Evolutionary conservation across 2,113 vertebrate genomes (phyloP).

Genomic region (Raja brachyura): DNA sequence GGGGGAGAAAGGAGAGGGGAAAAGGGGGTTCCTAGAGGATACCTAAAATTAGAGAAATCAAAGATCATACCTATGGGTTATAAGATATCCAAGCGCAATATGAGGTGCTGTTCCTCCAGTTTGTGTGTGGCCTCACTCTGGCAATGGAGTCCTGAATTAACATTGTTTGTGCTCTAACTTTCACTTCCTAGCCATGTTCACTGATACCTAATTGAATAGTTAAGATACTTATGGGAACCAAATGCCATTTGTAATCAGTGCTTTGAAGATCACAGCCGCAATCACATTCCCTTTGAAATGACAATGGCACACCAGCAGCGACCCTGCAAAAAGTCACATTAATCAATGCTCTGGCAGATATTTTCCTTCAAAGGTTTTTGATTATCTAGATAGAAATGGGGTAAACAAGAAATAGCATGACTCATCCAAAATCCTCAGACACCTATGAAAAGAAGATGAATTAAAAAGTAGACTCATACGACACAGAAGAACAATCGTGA

Average conservation of each 20-base stretch:
- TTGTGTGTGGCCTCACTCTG: too few species aligned
- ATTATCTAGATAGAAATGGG: not conserved
- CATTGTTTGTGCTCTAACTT: not conserved
- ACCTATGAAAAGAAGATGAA: not conserved
- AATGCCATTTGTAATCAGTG: not conserved
- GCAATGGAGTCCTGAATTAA: not conserved
- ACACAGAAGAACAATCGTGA: not conserved
- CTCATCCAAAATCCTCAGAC: not conserved
- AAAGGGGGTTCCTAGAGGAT: too few species aligned
- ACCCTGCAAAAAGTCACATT: not conserved
- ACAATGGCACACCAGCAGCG: not conserved
- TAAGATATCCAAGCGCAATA: too few species aligned
- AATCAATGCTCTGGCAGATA: not conserved
- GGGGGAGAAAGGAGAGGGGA: too few species aligned
- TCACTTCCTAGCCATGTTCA: not conserved
- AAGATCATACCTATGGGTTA: too few species aligned
- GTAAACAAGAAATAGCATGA: not conserved
- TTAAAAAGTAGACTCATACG: not conserved
- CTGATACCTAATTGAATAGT: not conserved
- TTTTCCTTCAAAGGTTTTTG: not conserved
- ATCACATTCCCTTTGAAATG: not conserved
- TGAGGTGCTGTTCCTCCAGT: too few species aligned
- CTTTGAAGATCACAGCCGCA: not conserved
- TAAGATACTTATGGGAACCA: not conserved
- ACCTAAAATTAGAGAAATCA: too few species aligned